Evolutionary conservation across 2,888 invertebrate species (phyloP), one percentile per base, ranked within the genome.

Genomic region (Melangyna quadrimaculata): DNA sequence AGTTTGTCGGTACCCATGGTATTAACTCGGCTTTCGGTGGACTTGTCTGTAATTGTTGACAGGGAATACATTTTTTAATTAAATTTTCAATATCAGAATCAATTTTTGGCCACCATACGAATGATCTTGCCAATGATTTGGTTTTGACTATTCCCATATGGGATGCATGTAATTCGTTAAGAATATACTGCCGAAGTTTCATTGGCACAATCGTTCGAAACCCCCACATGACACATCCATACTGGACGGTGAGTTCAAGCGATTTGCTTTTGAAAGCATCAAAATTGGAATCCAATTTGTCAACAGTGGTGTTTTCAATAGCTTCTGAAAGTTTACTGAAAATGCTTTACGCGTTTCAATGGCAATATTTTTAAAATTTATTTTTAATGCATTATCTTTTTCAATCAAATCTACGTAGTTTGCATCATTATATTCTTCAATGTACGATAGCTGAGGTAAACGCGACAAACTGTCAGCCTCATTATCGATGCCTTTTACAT

Each of bases 211-310:
- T 45, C 43, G 71, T 55, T 57, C 71, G 40, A 57, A 57, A 57
- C 29, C 71, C 57, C 57, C 71, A 59, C 71, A 71, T 59, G 59
- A 71, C 35, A 59, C 57, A 71, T 48, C 59, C 32, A 10, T 59
- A 71, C 32, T 71, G 48, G 32, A 59, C 70, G 12, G 55, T 43
- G 19, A 70, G 70, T 57, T 67, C 67, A 6, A 67, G 35, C 10
- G 67, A 67, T 55, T 70, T 70, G 22, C 70, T 57, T 70, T 70
- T 70, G 51, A 51, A 51, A 12, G 24, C 29, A 55, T 57, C 55
- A 32, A 40, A 29, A 57, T 57, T 57, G 27, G n/a, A 32, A 57
- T 32, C 29, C 27, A 57, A 32, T 57, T 57, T 57, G n/a, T 32
- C 32, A 57, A 57, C 32, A 57, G 48, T 24, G 48, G 19, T 24